Evolutionary conservation across 2,797 vertebrate genomes (phyloP).

Genomic region (Gephyroberyx darwinii): DNA sequence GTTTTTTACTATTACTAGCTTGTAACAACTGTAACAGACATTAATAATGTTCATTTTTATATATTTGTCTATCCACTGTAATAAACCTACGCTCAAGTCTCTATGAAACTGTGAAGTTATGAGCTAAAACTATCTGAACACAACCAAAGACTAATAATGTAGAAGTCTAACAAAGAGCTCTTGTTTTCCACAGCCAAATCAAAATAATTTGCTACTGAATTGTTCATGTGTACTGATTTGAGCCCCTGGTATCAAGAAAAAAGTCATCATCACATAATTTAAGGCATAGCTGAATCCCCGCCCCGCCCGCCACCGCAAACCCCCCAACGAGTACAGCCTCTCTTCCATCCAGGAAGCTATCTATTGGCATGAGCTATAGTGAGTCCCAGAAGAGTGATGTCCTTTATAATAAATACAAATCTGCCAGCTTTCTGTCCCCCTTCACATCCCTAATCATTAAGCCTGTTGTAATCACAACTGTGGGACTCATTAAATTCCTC

Average conservation of each 20-base stretch:
- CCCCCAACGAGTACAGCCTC: constrained; percentile 30
- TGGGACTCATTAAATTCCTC: constrained; percentile 79
- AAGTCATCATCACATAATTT: constrained; percentile 48
- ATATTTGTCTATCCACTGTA: constrained; percentile 11
- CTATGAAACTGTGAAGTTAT: neutral
- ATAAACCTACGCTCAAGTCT: neutral
- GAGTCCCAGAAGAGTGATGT: constrained; percentile 57
- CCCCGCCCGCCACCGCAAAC: too few relatives aligned
- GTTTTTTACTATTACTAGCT: neutral
- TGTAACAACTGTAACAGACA: constrained; percentile 1
- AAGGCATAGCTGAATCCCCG: constrained; percentile 40
- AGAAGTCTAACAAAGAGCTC: constrained; percentile 23
- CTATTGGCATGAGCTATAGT: constrained; percentile 40
- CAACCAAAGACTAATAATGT: constrained; percentile 15
- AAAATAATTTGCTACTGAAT: constrained; percentile 22
- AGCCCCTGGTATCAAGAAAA: constrained; percentile 24
- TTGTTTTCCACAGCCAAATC: constrained; percentile 37
- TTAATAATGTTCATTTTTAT: neutral
- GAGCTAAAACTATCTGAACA: constrained; percentile 21
- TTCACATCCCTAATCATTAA: constrained; percentile 72
- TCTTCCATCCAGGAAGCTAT: constrained; percentile 43
- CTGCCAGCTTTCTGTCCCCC: constrained; percentile 70
- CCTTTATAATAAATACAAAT: constrained; percentile 76
- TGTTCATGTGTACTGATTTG: constrained; percentile 38
- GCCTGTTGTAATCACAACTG: constrained; percentile 76